These are phyloP conservation scores for Temnopleurus reevesii DNA, from an alignment of 53 echinoderm and acorn worm species.

Conservation along the genomic window DNA sequence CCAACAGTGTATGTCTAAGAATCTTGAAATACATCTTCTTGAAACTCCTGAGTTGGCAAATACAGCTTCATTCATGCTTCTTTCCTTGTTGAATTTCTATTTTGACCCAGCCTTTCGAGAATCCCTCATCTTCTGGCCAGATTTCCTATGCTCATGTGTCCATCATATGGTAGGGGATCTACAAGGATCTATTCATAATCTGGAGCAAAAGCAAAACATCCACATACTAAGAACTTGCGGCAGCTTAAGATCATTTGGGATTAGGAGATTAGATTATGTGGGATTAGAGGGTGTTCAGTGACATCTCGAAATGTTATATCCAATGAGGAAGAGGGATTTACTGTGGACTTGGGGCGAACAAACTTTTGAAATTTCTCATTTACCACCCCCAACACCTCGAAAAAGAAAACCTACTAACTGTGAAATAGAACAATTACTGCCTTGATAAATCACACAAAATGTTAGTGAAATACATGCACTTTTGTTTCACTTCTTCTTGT, in stretches of 20 bases:
- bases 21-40: too few species aligned
- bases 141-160: neutral
- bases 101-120: neutral
- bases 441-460: too few species aligned
- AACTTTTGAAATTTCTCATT: neutral
- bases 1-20: too few species aligned
- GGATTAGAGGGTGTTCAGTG: neutral
- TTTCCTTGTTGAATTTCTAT: neutral
- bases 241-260: neutral
- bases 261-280: slow-evolving; percentile 23
- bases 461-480: too few species aligned
- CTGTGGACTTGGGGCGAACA: neutral
- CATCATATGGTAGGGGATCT: slow-evolving; percentile 4
- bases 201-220: neutral
- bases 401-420: too few species aligned
- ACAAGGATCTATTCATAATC: neutral
- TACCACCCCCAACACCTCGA: too few species aligned
- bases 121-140: neutral
- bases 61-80: neutral
- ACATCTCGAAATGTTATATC: neutral
- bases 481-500: too few species aligned
- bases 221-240: slow-evolving; percentile 5
- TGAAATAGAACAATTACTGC: too few species aligned
- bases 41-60: too few species aligned
- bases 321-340: neutral